Base-by-base conservation (phyloP, 23 tunicate species). In the Ascidia mentula region DNA sequence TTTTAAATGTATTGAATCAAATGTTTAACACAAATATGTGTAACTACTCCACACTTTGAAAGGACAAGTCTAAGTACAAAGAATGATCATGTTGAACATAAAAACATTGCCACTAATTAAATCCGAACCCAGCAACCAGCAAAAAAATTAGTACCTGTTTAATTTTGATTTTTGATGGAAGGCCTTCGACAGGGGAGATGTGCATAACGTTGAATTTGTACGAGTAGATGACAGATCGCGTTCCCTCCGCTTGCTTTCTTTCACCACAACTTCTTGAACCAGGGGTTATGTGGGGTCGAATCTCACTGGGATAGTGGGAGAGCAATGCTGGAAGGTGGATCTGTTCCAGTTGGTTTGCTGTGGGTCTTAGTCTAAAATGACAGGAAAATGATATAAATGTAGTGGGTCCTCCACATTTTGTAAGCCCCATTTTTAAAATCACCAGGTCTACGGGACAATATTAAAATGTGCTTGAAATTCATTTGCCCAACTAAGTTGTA, bases 121-220 rank as follows among this genome's bases (percentile, higher is more conserved):
- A n/a, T n/a, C n/a, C n/a, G n/a, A n/a, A n/a, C n/a, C n/a, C n/a
- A n/a, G n/a, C n/a, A n/a, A n/a, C n/a, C n/a, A n/a, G n/a, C n/a
- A n/a, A n/a, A n/a, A n/a, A n/a, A n/a, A n/a, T n/a, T n/a, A n/a
- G n/a, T n/a, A 83, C 95, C 86, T 93, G 93, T 74, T 89, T 75
- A 17, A 93, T 88, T 46, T 88, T 88, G 20, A 88, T 88, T 72
- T 84, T 88, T 18, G 89, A 80, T 13, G 93, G 98, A 38, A 93
- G 77, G 26, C 98, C 98, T 18, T 88, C 89, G 34, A 93, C 70
- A 0, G 88, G 94, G 6, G 89, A 77, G 0, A 93, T 84, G 69
- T 22, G 53, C 86, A 88, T 79, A 22, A 72, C n/a, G 8, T 80
- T 24, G 5, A 82, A 80, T 75, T 93, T 82, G 79, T 93, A 84